Percentiles rank a stretch among this genome's conserved stretches.
phyloP scores from a whole-genome alignment of 2,888 invertebrate genomes.

The Epirrhoe alternata region DNA sequence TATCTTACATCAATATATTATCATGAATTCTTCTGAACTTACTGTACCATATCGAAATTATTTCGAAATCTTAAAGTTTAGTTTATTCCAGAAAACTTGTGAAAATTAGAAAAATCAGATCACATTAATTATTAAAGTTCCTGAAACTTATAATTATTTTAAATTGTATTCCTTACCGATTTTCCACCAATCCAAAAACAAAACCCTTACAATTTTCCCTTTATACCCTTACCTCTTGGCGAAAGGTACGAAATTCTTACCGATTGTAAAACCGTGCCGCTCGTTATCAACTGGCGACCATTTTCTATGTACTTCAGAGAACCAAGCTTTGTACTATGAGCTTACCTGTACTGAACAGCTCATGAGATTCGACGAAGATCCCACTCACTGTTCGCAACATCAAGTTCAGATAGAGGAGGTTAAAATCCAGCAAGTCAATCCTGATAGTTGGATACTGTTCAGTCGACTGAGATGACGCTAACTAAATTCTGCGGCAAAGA shows the following conservation, averaged over 20 bases:
- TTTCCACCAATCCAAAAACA: conserved; percentile 4
- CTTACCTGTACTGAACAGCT: conserved; percentile 9
- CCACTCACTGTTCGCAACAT: conserved; percentile 5
- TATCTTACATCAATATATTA: too few relatives aligned
- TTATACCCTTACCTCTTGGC: conserved; percentile 10
- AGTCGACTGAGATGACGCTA: too few relatives aligned
- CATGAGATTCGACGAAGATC: conserved; percentile 1
- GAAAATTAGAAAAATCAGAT: background rate
- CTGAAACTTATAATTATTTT: background rate
- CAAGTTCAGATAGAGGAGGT: background rate
- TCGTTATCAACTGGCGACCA: background rate
- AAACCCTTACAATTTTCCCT: conserved; percentile 3
- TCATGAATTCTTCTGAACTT: too few relatives aligned
- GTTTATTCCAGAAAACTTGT: background rate
- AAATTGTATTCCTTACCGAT: conserved; percentile 11
- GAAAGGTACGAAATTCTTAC: conserved; percentile 14
- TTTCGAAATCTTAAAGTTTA: too few relatives aligned
- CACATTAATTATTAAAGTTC: too few relatives aligned
- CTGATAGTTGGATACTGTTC: too few relatives aligned
- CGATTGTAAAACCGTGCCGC: conserved; percentile 11
- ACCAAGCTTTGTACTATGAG: conserved; percentile 4
- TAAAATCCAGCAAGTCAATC: too few relatives aligned
- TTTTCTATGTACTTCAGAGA: conserved; percentile 1
- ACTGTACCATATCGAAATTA: too few relatives aligned
- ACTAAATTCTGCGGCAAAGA: too few relatives aligned